Evolutionary conservation across 2,113 vertebrate genomes (phyloP), one percentile per base, ranked within the genome.

Genomic region (Nothoprocta perdicaria): DNA sequence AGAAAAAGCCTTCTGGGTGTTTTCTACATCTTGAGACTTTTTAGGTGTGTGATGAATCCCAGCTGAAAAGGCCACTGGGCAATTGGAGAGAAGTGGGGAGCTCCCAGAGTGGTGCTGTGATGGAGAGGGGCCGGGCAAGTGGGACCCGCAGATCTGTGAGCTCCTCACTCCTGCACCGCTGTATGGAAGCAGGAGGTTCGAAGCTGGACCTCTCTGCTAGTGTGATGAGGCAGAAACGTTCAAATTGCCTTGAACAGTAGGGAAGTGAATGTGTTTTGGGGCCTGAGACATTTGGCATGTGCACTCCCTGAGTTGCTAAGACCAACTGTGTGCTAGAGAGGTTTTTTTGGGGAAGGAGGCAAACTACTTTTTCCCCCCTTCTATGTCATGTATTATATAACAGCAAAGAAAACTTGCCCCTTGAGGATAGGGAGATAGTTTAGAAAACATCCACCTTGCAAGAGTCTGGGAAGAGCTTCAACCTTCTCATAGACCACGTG

Each of bases 161-260:
- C 35, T 24, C 8, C 13, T 41, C 19, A 45, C 5, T 69, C 2
- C 45, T 1, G 0, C 0, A 2, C 46, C 26, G 7, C 6, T 85
- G 38, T 38, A 1, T 50, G 68, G 48, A 40, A 41, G 31, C 31
- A 55, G 86, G 10, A 27, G 23, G 6, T 66, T 53, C 38, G 35
- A 52, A 41, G 14, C 22, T 29, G 55, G 9, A 9, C 19, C 29
- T 69, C 71, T 35, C 24, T 84, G 19, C 14, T 13, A 24, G 12
- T 65, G 38, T 2, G 3, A 19, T 43, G 23, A 4, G 27, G 17
- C 50, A 58, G 10, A 29, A 73, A n/a, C 10, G 8, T 52, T 74
- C 6, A 9, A 41, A 24, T 77, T 62, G 22, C 31, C 8, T 71
- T 61, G 73, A 66, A 55, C 53, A 23, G 9, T 23, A 7, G 1